Percentiles rank a stretch among this genome's conserved stretches.
phyloP scores from a whole-genome alignment of 1,140 invertebrate species.

The Tenebrio molitor region DNA sequence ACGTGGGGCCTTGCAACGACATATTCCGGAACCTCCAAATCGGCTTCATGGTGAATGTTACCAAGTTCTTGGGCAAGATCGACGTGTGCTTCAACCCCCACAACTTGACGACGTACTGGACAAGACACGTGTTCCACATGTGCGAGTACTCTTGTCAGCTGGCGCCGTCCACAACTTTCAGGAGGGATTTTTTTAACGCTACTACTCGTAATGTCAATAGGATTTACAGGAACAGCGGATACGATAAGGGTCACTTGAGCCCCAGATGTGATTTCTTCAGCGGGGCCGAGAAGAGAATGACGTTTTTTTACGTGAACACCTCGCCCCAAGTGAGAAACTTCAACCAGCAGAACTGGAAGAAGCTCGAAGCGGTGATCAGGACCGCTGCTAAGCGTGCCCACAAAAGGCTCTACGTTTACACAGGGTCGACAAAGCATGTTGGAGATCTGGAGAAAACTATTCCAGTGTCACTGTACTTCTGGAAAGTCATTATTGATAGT shows the following conservation, averaged over 20 bases:
- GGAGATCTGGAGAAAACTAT: not conserved
- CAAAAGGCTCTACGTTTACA: not conserved
- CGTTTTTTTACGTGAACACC: not conserved
- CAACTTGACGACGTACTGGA: slow-evolving; percentile 6
- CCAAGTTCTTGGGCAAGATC: not conserved
- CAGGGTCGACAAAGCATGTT: not conserved
- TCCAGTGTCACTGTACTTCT: not conserved
- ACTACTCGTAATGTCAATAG: not conserved
- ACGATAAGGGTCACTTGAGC: not conserved
- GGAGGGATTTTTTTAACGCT: not conserved
- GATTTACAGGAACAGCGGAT: not conserved
- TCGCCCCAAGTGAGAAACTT: not conserved
- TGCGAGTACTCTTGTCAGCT: not conserved
- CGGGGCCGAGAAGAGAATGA: slow-evolving; percentile 8
- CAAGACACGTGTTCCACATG: not conserved
- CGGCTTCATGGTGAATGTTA: not conserved
- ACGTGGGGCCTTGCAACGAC: not conserved
- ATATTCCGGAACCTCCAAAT: not conserved
- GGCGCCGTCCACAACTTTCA: not conserved
- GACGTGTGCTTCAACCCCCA: not conserved
- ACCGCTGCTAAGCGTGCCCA: no score
- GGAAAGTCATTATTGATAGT: slow-evolving; percentile 7
- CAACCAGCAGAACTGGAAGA: not conserved
- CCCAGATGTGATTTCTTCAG: slow-evolving; percentile 15
- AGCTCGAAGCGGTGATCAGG: slow-evolving; percentile 6